Conservation (phyloP, 1,140 invertebrate genomes). For the Brachionus rotundiformis region DNA sequence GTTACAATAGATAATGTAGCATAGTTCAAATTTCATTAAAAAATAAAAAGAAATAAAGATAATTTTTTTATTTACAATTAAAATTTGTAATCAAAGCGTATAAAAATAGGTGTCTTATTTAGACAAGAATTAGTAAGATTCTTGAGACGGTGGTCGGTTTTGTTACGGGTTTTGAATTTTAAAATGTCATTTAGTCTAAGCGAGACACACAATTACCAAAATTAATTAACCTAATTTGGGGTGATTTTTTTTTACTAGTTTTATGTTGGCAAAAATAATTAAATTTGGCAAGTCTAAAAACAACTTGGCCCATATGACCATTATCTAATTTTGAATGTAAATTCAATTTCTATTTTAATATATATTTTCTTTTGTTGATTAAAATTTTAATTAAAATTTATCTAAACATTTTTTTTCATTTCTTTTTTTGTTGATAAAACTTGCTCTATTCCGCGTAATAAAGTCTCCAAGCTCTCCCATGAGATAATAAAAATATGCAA, state of each 20-base stretch:
- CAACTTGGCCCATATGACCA: not conserved
- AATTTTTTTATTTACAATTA: conserved; percentile 8
- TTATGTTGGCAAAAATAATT: not conserved
- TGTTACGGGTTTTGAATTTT: not conserved
- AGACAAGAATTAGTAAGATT: conserved; percentile 4
- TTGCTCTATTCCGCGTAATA: not conserved
- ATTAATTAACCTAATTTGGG: conserved; percentile 44
- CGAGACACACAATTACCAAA: not conserved
- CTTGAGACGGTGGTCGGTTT: not conserved
- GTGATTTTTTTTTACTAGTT: not conserved
- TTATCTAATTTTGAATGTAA: conserved; percentile 18
- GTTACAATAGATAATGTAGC: conserved; percentile 8
- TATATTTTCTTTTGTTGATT: not conserved
- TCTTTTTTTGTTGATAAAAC: conserved; percentile 13
- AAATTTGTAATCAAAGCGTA: not conserved
- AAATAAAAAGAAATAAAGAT: not conserved
- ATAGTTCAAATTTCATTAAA: not conserved
- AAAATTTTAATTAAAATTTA: conserved; percentile 25
- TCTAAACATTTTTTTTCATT: conserved; percentile 49
- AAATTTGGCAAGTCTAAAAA: conserved; percentile 12
- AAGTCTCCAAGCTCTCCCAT: not conserved
- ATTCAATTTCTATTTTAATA: not conserved
- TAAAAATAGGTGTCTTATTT: not conserved
- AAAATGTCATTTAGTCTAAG: conserved; percentile 18
- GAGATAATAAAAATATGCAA: conserved; percentile 47